phyloP scores from a whole-genome alignment of 2,888 invertebrate species.

The Omphaloscelis lunosa region DNA sequence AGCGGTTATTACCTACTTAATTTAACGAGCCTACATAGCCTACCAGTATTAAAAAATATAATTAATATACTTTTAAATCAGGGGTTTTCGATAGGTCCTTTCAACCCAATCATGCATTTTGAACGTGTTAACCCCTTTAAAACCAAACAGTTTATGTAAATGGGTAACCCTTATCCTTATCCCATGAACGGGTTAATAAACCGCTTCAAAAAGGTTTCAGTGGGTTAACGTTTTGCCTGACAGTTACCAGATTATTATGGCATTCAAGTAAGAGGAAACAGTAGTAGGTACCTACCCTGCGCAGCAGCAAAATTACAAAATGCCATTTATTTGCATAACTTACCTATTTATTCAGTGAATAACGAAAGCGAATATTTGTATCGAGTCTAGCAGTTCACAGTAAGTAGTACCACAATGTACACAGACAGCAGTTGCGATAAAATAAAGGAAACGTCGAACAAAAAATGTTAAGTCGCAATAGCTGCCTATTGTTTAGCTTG shows the following conservation, averaged over 20 bases:
- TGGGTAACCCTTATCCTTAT: neutral
- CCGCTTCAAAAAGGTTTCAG: no score
- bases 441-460: conserved; percentile 41
- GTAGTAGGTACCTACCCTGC: neutral
- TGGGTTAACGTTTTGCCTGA: neutral
- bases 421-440: conserved; percentile 39
- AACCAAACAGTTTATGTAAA: neutral
- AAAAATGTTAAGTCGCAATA: conserved; percentile 31
- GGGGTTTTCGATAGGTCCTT: neutral
- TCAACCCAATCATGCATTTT: neutral
- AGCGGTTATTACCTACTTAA: neutral
- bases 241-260: neutral
- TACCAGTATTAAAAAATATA: neutral
- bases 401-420: conserved; percentile 25
- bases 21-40: neutral
- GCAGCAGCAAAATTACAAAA: neutral
- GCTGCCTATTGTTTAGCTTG: conserved; percentile 27
- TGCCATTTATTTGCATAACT: neutral
- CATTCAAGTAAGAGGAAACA: neutral
- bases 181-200: no score
- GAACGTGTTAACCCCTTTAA: neutral
- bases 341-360: conserved; percentile 42
- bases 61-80: neutral
- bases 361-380: conserved; percentile 45
- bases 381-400: conserved; percentile 9